These are phyloP conservation scores for Climacteris rufus DNA, from an alignment of 2,113 vertebrate species.

Conservation along the genomic window DNA sequence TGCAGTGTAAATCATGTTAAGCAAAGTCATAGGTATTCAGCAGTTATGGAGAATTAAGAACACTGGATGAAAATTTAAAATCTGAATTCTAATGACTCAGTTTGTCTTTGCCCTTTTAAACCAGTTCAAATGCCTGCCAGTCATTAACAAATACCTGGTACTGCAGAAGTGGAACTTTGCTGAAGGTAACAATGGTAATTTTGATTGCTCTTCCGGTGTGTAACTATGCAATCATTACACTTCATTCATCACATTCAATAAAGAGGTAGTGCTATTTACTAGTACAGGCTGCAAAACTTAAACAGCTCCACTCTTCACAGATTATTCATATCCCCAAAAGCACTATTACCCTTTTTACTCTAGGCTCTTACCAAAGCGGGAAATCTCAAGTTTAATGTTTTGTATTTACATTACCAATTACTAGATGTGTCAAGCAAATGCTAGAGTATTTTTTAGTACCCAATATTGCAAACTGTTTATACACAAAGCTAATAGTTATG, in stretches of 20 bases:
- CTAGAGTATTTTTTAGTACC: background rate
- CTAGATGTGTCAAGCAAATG: background rate
- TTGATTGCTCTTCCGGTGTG: background rate
- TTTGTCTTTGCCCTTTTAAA: background rate
- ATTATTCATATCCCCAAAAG: background rate
- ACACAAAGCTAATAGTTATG: slow-evolving; percentile 14
- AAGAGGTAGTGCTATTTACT: background rate
- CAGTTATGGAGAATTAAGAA: background rate
- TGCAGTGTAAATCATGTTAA: background rate
- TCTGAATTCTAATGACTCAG: background rate
- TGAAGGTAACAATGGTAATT: background rate
- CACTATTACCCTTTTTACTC: background rate
- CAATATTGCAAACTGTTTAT: background rate
- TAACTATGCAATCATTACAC: slow-evolving; percentile 14
- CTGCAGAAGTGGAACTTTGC: background rate
- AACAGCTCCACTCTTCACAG: background rate
- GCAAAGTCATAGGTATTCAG: background rate
- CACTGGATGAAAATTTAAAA: background rate
- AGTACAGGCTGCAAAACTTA: background rate
- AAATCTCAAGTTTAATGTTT: background rate
- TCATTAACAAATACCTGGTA: background rate
- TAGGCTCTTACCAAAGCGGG: background rate
- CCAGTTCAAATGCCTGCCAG: background rate
- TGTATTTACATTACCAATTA: background rate
- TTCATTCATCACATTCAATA: slow-evolving; percentile 11